Evolutionary conservation across 2,888 invertebrate genomes (phyloP), one percentile per base, ranked within the genome.

Genomic region (Saturnia pavonia): DNA sequence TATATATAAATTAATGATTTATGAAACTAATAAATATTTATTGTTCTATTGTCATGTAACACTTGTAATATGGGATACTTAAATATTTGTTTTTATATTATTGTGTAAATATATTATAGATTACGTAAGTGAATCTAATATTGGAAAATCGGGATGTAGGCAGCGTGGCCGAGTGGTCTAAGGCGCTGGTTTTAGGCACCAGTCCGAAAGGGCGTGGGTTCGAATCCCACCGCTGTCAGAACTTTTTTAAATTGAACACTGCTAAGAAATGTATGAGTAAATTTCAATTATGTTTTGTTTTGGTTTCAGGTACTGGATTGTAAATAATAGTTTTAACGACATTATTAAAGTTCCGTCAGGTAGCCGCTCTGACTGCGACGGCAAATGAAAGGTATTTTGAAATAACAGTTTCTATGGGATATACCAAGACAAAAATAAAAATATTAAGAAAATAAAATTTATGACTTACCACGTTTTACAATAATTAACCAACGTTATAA

Each of bases 171-270:
- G 95, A 95, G 95, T 94, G 95, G 95, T 95, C 95, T 95, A 95
- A 95, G 94, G 94, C 95, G 92, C 91, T 91, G 91, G 94, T 92
- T 94, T 94, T 94, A 95, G 95, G 95, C 95, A 95, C 95, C 95
- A 95, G 95, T 95, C 95, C 95, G 95, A 94, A 95, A 95, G 95
- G 95, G 95, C 95, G 95, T 95, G 95, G 95, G 95, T 95, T 95
- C 95, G 95, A 95, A 95, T 95, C 95, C 95, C 95, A 95, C 95
- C 95, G 94, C 94, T 94, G 94, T 94, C 94, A 94, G 7, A 60
- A 14, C 1, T 22, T 60, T 60, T 57, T 60, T 60, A 27, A 16
- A 4, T 11, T 19, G 1, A n/a, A 57, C 12, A 4, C 1, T 48
- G 48, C 9, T 27, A 3, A 60, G 3, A 14, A 60, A 14, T 19